These are phyloP conservation scores for Sebastes matsubarae DNA, from an alignment of 2,797 vertebrate genomes.

Conservation along the genomic window DNA sequence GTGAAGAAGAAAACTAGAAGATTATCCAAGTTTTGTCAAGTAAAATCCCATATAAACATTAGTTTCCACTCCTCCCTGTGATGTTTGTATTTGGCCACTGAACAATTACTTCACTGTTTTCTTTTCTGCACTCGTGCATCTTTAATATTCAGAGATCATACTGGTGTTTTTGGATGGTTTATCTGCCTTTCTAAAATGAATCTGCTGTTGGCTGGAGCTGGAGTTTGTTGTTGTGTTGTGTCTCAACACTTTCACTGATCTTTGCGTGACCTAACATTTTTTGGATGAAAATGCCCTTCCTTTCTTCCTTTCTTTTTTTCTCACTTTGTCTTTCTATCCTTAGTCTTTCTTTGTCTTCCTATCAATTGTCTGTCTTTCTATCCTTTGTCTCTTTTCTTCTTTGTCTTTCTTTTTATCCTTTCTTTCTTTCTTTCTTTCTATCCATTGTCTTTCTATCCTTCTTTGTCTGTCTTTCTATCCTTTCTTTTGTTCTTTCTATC, in stretches of 20 bases:
- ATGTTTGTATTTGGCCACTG: not conserved
- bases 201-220: not conserved
- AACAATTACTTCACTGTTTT: not conserved
- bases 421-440: not conserved
- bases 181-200: not conserved
- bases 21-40: not conserved
- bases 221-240: not conserved
- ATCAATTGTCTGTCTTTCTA: not conserved
- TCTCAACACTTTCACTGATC: not conserved
- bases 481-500: not conserved
- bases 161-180: not conserved
- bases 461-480: not conserved
- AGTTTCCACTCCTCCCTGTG: not conserved
- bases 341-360: too few species aligned
- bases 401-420: too few species aligned
- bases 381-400: rapidly evolving
- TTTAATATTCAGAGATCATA: constrained; percentile 2
- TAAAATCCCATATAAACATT: not conserved
- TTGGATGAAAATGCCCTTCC: not conserved
- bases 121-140: not conserved
- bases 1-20: not conserved
- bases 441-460: not conserved
- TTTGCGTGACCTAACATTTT: not conserved
- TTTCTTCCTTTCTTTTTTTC: not conserved
- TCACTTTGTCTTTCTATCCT: not conserved